phyloP scores from a whole-genome alignment of 2,888 invertebrate genomes.

The Malthinus seriepunctatus region DNA sequence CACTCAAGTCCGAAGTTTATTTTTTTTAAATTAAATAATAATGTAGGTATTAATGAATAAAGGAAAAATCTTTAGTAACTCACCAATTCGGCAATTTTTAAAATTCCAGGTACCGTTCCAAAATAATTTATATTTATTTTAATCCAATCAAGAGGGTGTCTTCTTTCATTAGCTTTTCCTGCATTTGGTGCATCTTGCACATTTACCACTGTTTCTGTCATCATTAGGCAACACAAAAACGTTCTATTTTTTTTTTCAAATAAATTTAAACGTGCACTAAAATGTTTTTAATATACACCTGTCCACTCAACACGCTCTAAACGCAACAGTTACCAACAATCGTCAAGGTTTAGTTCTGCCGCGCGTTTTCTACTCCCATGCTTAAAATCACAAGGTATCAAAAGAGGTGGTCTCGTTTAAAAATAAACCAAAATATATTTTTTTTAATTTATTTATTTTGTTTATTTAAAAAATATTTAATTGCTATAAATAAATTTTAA shows the following conservation, averaged over 20 bases:
- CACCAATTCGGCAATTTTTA: slow-evolving; percentile 83
- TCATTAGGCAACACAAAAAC: slow-evolving; percentile 57
- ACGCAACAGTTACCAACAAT: slow-evolving; percentile 15
- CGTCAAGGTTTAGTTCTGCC: slow-evolving; percentile 19
- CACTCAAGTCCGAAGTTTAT: too few species aligned
- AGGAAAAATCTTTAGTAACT: slow-evolving; percentile 52
- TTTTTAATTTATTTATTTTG: not conserved
- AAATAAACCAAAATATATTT: not conserved
- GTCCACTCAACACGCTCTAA: slow-evolving; percentile 15
- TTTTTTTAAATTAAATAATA: too few species aligned
- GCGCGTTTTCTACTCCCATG: slow-evolving; percentile 14
- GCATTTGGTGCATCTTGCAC: slow-evolving; percentile 70
- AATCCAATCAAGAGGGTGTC: slow-evolving; percentile 67
- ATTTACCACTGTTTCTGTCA: slow-evolving; percentile 83
- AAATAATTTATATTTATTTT: slow-evolving; percentile 80
- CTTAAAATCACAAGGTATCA: slow-evolving; percentile 9
- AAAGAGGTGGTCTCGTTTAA: slow-evolving; percentile 15
- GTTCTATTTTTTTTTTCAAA: not conserved
- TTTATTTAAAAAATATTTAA: not conserved
- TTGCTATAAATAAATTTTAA: too few species aligned
- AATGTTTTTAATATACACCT: slow-evolving; percentile 23
- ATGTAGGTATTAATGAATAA: not conserved
- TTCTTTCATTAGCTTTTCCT: slow-evolving; percentile 42
- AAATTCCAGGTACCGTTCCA: slow-evolving; percentile 76
- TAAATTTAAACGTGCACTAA: slow-evolving; percentile 9